Base-by-base conservation (phyloP, 1,140 invertebrate species). In the Daktulosphaira vitifoliae region DNA sequence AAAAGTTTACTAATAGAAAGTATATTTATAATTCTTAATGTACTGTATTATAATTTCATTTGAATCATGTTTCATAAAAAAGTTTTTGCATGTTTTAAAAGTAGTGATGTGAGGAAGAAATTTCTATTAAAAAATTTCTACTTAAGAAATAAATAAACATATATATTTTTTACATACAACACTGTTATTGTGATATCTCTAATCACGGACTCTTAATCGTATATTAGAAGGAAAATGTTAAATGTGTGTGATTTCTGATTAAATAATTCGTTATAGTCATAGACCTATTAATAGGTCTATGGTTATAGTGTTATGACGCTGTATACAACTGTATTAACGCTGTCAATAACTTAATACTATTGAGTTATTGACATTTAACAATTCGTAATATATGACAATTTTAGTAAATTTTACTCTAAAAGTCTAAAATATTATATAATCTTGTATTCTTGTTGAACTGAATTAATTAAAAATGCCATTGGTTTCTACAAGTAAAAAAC, bases 381-480 rank as follows among this genome's bases (percentile, higher is more conserved):
- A 5, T 44, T 44, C 39, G 39, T 44, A 44, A 44, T 44, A 44
- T 44, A 44, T 44, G 39, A 44, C 9, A 44, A 44, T 44, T 44
- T 44, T 44, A 44, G 39, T 44, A 44, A 44, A 44, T 44, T 44
- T 44, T 44, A 44, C 39, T 48, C 16, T 18, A 18, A 48, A 48
- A 13, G 16, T 18, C 16, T 48, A 48, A 48, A 48, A 48, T 48
- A 44, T 44, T 44, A 44, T 44, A 7, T 16, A 44, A 44, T 44
- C 39, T 16, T 44, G 39, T 44, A 44, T 44, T 44, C 39, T 44
- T 44, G 39, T 48, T 20, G 11, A 18, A 20, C 16, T 48, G 13
- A 48, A 48, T 20, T 48, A 20, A 48, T 48, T 48, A 48, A 48
- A 48, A 48, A 48, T 48, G 44, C 44, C 44, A 48, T 48, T 48